Conservation (phyloP, 1,140 invertebrate species). For the roundworm (Caenorhabditis elegans) region WBcel235 BX284605.5:6175001-6175500, state of each 20-base stretch:
- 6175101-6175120: too few relatives aligned
- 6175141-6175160: neutral
- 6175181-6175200: neutral
- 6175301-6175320: too few relatives aligned
- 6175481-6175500: neutral
- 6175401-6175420: neutral
- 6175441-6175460: neutral
- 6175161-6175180: neutral
- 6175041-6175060: too few relatives aligned
- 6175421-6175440: neutral
- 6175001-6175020: too few relatives aligned
- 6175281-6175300: neutral
- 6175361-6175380: too few relatives aligned
- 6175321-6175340: too few relatives aligned
- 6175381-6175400: too few relatives aligned
- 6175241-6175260: neutral
- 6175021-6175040: too few relatives aligned
- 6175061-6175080: too few relatives aligned
- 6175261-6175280: neutral
- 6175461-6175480: neutral
- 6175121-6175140: neutral
- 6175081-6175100: too few relatives aligned
- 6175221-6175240: neutral
- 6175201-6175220: neutral
- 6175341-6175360: too few relatives aligned